Percentiles rank a stretch among this genome's conserved stretches.
Conservation (phyloP, 1,140 invertebrate species). For the Aradophagus sp. region DNA sequence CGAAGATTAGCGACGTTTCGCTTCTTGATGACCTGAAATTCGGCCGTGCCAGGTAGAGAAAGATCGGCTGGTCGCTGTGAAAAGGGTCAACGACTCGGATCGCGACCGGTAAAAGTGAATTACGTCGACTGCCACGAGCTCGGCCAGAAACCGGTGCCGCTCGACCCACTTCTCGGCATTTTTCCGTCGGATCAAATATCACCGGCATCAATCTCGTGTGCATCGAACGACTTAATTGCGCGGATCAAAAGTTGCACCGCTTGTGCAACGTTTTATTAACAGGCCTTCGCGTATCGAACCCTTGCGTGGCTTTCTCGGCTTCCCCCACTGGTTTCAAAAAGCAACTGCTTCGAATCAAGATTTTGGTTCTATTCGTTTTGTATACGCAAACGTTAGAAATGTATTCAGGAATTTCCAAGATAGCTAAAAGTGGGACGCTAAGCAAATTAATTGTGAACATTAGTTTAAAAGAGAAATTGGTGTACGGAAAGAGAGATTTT, state of each 20-base stretch:
- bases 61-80: slow-evolving; percentile 38
- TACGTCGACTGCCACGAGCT: slow-evolving; percentile 27
- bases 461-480: no score
- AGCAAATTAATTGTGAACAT: no score
- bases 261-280: no score
- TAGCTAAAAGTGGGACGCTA: no score
- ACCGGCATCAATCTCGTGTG: slow-evolving; percentile 44
- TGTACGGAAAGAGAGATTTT: no score
- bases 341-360: no score
- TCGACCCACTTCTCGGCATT: slow-evolving; percentile 48
- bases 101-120: slow-evolving; percentile 52
- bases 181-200: slow-evolving; percentile 54
- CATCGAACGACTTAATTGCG: slow-evolving; percentile 60
- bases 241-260: slow-evolving; percentile 18
- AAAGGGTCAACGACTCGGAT: slow-evolving; percentile 45
- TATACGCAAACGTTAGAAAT: no score
- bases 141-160: slow-evolving; percentile 36
- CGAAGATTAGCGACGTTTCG: slow-evolving; percentile 11
- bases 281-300: no score
- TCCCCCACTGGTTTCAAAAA: no score
- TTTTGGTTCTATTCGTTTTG: no score
- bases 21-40: slow-evolving; percentile 22
- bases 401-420: no score
- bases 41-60: slow-evolving; percentile 9
- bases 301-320: no score